These are phyloP conservation scores for Pseudomugil gertrudae DNA, from an alignment of 2,797 vertebrate genomes.

Conservation along the genomic window DNA sequence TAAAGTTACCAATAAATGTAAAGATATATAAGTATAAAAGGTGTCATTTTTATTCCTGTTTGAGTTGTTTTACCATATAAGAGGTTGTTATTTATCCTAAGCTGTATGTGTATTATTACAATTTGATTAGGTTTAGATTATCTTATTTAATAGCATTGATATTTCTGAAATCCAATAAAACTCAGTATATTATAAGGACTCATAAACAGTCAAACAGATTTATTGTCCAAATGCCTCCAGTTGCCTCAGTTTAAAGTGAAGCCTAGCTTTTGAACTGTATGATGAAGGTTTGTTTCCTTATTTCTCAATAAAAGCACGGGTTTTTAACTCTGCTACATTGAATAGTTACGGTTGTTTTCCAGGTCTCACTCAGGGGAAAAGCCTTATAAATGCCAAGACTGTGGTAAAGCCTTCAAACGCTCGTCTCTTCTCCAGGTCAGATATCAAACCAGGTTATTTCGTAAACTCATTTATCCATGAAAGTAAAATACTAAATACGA, in stretches of 20 bases:
- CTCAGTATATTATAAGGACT: neutral
- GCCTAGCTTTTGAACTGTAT: neutral
- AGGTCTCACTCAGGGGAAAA: constrained; percentile 88
- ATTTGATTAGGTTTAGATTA: no score
- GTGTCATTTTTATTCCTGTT: neutral
- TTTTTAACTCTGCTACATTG: constrained; percentile 2
- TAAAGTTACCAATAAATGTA: neutral
- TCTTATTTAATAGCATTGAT: no score
- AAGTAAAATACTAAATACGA: neutral
- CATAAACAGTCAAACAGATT: neutral
- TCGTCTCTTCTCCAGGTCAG: constrained; percentile 86
- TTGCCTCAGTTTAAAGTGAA: neutral
- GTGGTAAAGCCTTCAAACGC: constrained; percentile 87
- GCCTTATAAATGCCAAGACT: constrained; percentile 86
- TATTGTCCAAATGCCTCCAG: neutral
- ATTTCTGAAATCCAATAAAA: neutral
- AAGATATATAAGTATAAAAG: neutral
- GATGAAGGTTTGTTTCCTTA: neutral
- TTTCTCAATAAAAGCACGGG: neutral
- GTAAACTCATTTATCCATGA: neutral
- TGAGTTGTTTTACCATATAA: neutral
- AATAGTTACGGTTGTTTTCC: constrained; percentile 33
- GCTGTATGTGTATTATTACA: no score
- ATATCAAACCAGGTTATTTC: neutral
- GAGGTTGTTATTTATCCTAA: no score